A percentile compares a stretch with the other conserved stretches of the same genome.
These are phyloP conservation scores for Desoria tigrina DNA, from an alignment of 2,888 invertebrate genomes.

Conservation along the genomic window DNA sequence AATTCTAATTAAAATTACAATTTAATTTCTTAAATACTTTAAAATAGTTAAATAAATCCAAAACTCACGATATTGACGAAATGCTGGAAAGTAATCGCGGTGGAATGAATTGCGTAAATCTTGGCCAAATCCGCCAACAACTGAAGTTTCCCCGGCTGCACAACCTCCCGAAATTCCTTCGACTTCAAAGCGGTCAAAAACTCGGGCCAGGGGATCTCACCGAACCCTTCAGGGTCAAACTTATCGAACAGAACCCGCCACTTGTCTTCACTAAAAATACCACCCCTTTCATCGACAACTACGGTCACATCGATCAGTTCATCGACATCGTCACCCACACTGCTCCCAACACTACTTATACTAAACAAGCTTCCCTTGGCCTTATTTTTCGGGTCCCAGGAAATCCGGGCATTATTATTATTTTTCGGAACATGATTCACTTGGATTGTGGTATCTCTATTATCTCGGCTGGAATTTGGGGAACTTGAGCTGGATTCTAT, in stretches of 20 bases:
- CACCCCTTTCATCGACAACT: not conserved
- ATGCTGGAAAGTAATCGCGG: constrained; percentile 87
- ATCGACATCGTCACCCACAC: not conserved
- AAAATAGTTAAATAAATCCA: too few relatives aligned
- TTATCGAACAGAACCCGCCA: constrained; percentile 56
- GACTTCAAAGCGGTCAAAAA: constrained; percentile 75
- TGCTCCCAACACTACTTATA: not conserved
- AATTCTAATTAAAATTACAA: too few relatives aligned
- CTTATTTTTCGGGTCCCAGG: not conserved
- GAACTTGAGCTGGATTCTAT: not conserved
- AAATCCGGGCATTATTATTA: too few relatives aligned
- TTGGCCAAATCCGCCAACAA: constrained; percentile 47
- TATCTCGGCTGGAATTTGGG: not conserved
- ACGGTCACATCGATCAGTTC: not conserved
- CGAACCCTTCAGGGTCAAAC: constrained; percentile 91
- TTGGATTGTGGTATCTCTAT: not conserved
- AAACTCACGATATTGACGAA: constrained; percentile 92
- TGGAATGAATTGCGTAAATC: constrained; percentile 35
- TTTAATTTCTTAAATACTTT: too few relatives aligned
- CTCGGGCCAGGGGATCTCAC: constrained; percentile 85
- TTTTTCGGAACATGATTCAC: too few relatives aligned
- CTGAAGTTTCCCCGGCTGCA: constrained; percentile 59
- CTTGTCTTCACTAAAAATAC: constrained; percentile 28
- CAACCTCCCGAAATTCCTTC: constrained; percentile 74
- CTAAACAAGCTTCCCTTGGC: not conserved